A percentile compares a stretch with the other conserved stretches of the same genome.
Evolutionary conservation across 2,888 invertebrate genomes (phyloP).

Genomic region (Lypha dubia): DNA sequence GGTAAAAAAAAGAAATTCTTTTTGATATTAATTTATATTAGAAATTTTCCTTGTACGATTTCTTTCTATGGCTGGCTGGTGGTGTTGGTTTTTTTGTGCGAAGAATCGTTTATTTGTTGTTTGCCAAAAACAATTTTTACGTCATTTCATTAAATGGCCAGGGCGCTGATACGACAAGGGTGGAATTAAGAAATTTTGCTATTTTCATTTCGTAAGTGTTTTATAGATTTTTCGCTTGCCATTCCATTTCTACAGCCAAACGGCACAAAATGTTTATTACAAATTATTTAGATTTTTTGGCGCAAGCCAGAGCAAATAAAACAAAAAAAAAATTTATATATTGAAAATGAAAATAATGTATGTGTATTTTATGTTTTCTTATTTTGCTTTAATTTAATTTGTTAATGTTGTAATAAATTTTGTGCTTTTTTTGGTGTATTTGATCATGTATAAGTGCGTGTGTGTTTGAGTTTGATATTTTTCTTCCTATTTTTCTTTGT

Average conservation of each 20-base stretch:
- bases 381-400: slow-evolving; percentile 61
- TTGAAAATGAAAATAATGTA: slow-evolving; percentile 35
- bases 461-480: neutral
- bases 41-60: slow-evolving; percentile 12
- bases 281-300: slow-evolving; percentile 64
- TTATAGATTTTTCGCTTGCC: slow-evolving; percentile 7
- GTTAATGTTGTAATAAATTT: slow-evolving; percentile 65
- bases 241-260: slow-evolving; percentile 22
- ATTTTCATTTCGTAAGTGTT: slow-evolving; percentile 30
- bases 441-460: too few species aligned
- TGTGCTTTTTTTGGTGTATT: neutral
- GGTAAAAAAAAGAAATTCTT: slow-evolving; percentile 43
- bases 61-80: neutral
- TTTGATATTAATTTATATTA: slow-evolving; percentile 44
- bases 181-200: neutral
- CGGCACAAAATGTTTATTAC: slow-evolving; percentile 51
- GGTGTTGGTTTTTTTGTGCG: neutral
- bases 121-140: slow-evolving; percentile 46
- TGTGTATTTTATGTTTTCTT: slow-evolving; percentile 13
- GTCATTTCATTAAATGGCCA: slow-evolving; percentile 15
- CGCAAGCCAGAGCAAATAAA: slow-evolving; percentile 29
- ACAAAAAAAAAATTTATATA: too few species aligned
- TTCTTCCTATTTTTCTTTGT: neutral
- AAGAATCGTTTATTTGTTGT: neutral
- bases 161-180: neutral